phyloP scores from a whole-genome alignment of 1,140 invertebrate species.

The Ephestia elutella region DNA sequence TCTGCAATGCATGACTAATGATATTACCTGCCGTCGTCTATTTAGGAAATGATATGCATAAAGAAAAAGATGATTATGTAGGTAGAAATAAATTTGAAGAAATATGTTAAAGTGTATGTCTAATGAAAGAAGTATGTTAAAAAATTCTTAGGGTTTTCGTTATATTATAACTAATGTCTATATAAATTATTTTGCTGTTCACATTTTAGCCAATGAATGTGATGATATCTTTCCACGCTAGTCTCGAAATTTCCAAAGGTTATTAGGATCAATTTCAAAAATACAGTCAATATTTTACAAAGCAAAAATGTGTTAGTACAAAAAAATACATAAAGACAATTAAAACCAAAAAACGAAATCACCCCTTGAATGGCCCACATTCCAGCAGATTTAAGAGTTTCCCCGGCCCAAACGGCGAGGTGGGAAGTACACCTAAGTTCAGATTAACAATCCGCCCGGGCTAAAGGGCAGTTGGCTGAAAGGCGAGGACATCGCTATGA shows the following conservation, averaged over 20 bases:
- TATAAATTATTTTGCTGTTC: no score
- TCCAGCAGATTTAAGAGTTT: constrained; percentile 28
- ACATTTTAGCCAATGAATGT: no score
- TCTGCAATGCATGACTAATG: constrained; percentile 4
- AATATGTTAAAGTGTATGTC: no score
- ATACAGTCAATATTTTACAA: no score
- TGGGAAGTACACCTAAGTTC: constrained; percentile 57
- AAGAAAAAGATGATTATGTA: constrained; percentile 6
- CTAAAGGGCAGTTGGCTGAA: constrained; percentile 31
- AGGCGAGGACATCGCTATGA: constrained; percentile 31
- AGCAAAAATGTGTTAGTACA: no score
- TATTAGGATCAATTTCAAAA: no score
- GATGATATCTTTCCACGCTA: no score
- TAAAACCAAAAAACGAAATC: constrained; percentile 9
- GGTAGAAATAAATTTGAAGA: background rate
- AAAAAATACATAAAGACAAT: no score
- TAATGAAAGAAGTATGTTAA: no score
- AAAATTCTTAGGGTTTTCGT: no score
- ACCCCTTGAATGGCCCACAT: constrained; percentile 22
- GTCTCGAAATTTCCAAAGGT: no score
- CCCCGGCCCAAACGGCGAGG: constrained; percentile 31
- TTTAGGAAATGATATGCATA: background rate
- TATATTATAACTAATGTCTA: no score
- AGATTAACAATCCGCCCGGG: constrained; percentile 54
- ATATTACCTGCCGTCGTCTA: background rate